phyloP scores from a whole-genome alignment of 2,113 vertebrate species.

The Dipodomys ordii region DNA sequence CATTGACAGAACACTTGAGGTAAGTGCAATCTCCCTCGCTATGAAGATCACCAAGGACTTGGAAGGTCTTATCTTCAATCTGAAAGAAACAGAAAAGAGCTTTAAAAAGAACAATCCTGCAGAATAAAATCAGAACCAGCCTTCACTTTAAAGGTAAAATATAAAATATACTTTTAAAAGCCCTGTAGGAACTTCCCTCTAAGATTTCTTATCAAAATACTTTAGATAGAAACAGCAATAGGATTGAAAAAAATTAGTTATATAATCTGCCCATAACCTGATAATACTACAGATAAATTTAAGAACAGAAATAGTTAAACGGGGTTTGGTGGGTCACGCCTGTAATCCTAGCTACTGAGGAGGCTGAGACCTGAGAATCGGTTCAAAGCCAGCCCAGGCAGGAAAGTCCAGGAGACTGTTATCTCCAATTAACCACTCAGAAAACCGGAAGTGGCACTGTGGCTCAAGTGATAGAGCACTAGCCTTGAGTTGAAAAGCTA shows the following conservation, averaged over 20 bases:
- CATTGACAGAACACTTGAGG: conserved; percentile 92
- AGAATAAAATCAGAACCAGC: background rate
- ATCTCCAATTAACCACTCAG: too few relatives aligned
- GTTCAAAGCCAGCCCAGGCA: too few relatives aligned
- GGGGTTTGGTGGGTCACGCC: too few relatives aligned
- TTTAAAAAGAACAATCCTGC: background rate
- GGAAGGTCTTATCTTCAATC: conserved; percentile 89
- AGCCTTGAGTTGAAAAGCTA: too few relatives aligned
- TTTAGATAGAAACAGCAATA: background rate
- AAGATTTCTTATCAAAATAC: conserved; percentile 2
- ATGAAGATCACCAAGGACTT: conserved; percentile 90
- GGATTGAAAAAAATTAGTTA: conserved; percentile 15
- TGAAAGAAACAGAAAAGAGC: conserved; percentile 78
- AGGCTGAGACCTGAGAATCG: too few relatives aligned
- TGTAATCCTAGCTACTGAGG: too few relatives aligned
- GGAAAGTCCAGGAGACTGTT: too few relatives aligned
- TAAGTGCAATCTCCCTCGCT: conserved; percentile 87
- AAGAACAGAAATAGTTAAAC: background rate
- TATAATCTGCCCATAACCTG: background rate
- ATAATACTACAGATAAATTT: background rate
- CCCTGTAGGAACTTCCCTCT: background rate
- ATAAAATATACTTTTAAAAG: background rate
- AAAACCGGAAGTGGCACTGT: too few relatives aligned
- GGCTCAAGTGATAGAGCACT: too few relatives aligned
- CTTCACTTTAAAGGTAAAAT: background rate